These are phyloP conservation scores for Harpagoxenus sublaevis DNA, from an alignment of 2,888 invertebrate genomes.

Conservation along the genomic window DNA sequence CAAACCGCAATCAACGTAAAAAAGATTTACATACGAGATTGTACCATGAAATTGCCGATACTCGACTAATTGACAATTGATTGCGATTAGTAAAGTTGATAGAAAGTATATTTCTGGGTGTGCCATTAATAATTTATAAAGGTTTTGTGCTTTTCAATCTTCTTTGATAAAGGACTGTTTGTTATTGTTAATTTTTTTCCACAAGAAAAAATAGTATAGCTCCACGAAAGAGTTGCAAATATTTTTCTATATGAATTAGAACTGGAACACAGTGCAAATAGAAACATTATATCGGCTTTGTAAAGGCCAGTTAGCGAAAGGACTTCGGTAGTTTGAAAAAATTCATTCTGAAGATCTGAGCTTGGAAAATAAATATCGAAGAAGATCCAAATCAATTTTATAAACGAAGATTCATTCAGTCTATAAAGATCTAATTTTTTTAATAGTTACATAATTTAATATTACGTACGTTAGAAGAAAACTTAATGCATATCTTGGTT, in stretches of 20 bases:
- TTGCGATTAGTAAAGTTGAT: not conserved
- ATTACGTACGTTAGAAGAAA: not conserved
- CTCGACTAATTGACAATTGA: conserved; percentile 6
- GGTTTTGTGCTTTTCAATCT: not conserved
- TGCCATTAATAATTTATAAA: not conserved
- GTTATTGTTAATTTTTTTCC: not conserved
- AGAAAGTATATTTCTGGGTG: not conserved
- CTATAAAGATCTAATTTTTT: not conserved
- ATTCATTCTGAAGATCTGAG: not conserved
- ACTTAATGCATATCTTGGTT: not conserved
- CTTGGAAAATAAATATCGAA: not conserved
- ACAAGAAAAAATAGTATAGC: not conserved
- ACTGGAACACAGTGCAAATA: not conserved
- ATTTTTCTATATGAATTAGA: conserved; percentile 6
- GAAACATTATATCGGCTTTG: not conserved
- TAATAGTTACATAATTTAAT: not conserved
- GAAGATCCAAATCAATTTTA: not conserved
- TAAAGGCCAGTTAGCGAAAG: not conserved
- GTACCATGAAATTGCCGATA: not conserved
- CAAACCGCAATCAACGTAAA: conserved; percentile 25
- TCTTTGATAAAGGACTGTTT: not conserved
- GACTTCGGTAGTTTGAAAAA: not conserved
- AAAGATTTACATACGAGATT: not conserved
- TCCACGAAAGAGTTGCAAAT: not conserved
- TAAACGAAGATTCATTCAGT: not conserved